Percentiles rank a stretch among this genome's conserved stretches.
phyloP scores from a whole-genome alignment of 2,797 vertebrate genomes.

The Rhinatrema bivittatum region DNA sequence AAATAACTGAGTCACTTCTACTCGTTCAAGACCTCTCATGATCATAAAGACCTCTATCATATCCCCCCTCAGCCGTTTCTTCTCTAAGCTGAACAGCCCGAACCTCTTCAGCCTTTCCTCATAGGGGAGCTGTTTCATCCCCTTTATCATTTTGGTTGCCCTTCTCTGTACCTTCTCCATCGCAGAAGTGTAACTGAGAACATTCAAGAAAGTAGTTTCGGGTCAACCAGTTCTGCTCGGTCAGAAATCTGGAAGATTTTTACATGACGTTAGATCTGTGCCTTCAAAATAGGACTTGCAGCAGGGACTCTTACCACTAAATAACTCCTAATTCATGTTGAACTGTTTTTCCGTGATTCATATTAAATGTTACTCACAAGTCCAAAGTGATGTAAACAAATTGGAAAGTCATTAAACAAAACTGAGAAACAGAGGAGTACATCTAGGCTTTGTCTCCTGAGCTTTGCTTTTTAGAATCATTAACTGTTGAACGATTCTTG shows the following conservation, averaged over 20 bases:
- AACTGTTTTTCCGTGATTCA: constrained; percentile 3
- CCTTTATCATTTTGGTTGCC: no score
- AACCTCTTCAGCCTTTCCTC: no score
- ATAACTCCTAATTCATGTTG: constrained; percentile 9
- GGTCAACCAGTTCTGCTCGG: neutral
- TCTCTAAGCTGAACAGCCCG: no score
- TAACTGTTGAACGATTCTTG: neutral
- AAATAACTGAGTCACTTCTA: no score
- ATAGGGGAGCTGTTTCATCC: no score
- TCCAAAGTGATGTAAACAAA: constrained; percentile 20
- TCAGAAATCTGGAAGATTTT: constrained; percentile 7
- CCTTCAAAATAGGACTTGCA: constrained; percentile 1
- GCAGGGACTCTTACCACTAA: constrained; percentile 10
- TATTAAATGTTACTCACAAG: constrained; percentile 8
- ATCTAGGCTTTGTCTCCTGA: neutral
- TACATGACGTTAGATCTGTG: neutral
- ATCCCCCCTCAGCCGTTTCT: no score
- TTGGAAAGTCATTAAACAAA: constrained; percentile 13
- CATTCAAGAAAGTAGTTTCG: rapidly evolving
- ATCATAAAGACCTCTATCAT: no score
- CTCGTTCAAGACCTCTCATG: no score
- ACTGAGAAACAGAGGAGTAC: constrained; percentile 11
- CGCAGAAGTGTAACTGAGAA: neutral
- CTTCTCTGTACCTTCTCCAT: no score
- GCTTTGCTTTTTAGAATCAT: constrained; percentile 1